phyloP scores from a whole-genome alignment of 2,797 vertebrate genomes.

The Silurus lanzhouensis region DNA sequence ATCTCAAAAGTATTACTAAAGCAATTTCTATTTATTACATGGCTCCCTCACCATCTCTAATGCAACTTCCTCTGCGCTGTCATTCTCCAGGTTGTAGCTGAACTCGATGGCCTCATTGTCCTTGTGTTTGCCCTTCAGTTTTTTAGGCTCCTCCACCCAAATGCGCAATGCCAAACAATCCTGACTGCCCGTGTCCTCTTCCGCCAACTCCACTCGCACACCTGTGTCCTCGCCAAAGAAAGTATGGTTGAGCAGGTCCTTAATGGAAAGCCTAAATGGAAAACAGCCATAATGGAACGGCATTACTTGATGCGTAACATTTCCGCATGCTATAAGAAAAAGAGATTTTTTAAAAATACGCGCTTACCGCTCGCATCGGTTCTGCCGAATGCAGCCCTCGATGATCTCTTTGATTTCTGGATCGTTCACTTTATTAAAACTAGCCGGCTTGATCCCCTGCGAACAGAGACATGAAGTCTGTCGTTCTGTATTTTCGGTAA shows the following conservation, averaged over 20 bases:
- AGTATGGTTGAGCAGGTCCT: constrained; percentile 86
- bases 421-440: constrained; percentile 92
- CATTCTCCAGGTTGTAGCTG: constrained; percentile 89
- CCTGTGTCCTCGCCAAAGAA: constrained; percentile 97
- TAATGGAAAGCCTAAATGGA: constrained; percentile 83
- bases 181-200: constrained; percentile 83
- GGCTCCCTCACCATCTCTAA: constrained; percentile 86
- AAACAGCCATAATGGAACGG: background rate
- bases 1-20: background rate
- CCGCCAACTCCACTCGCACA: constrained; percentile 90
- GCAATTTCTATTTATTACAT: background rate
- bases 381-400: constrained; percentile 92
- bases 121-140: constrained; percentile 96
- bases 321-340: constrained; percentile 6
- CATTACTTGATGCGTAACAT: constrained; percentile 17
- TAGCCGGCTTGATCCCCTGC: constrained; percentile 94
- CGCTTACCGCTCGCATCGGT: constrained; percentile 85
- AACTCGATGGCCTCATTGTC: constrained; percentile 98
- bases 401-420: constrained; percentile 97
- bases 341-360: background rate
- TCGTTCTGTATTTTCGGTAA: background rate
- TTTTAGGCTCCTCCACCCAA: constrained; percentile 96
- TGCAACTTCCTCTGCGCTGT: constrained; percentile 91
- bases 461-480: background rate
- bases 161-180: constrained; percentile 87